These are phyloP conservation scores for Dreissena rostriformis DNA, from an alignment of 1,140 invertebrate genomes.

Conservation along the genomic window DNA sequence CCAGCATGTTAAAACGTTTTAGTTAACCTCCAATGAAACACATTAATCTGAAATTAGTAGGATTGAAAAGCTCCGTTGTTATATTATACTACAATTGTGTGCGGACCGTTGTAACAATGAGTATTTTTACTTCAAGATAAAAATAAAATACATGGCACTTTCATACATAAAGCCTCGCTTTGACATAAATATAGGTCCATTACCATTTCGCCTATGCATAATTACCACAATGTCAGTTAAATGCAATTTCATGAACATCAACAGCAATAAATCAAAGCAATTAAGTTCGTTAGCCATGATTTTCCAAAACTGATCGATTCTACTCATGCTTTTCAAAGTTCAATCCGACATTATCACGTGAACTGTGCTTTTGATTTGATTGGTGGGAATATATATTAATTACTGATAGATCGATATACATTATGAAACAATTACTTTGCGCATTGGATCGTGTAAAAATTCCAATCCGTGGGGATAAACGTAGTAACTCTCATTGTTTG, in stretches of 20 bases:
- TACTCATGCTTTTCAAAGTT: neutral
- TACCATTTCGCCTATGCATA: neutral
- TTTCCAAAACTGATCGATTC: conserved; percentile 1
- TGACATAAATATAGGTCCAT: too few relatives aligned
- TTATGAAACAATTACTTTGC: conserved; percentile 6
- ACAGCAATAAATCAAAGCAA: neutral
- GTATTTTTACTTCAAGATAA: too few relatives aligned
- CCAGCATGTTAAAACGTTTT: too few relatives aligned
- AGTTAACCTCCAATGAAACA: too few relatives aligned
- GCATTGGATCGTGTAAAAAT: neutral
- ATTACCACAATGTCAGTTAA: neutral
- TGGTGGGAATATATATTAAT: neutral
- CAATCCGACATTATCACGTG: neutral
- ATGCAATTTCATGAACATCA: neutral
- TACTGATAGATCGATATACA: neutral
- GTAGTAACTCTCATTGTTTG: neutral
- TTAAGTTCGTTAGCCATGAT: conserved; percentile 5
- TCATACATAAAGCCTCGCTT: too few relatives aligned
- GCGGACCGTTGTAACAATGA: too few relatives aligned
- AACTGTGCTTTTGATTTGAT: neutral
- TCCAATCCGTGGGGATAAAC: neutral
- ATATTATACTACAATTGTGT: too few relatives aligned
- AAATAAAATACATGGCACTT: too few relatives aligned
- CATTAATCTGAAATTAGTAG: too few relatives aligned
- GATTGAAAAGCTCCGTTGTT: too few relatives aligned